These are phyloP conservation scores for Tragelaphus scriptus DNA, from an alignment of 2,113 vertebrate species.

Conservation along the genomic window DNA sequence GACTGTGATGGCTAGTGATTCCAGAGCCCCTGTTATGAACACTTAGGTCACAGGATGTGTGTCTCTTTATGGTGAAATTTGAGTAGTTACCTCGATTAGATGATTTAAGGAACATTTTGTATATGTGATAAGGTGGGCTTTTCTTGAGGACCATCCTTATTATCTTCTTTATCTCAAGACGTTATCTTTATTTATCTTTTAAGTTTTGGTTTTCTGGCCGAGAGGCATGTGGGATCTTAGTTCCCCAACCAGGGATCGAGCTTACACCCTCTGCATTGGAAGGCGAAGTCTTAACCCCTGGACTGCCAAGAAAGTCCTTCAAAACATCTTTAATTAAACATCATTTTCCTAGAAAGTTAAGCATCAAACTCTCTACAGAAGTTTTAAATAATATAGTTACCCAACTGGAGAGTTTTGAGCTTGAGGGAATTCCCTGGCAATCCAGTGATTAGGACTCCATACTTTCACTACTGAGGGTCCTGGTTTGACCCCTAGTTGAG, in stretches of 20 bases:
- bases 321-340: slow-evolving; percentile 26
- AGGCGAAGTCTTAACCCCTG: background rate
- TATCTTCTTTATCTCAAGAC: slow-evolving; percentile 36
- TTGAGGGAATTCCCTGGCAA: background rate
- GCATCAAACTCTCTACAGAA: slow-evolving; percentile 6
- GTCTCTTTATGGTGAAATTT: background rate
- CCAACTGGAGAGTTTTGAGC: slow-evolving; percentile 1
- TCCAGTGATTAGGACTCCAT: background rate
- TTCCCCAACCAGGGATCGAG: background rate
- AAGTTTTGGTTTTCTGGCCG: background rate
- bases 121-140: background rate
- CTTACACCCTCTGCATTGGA: background rate
- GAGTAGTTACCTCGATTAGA: background rate
- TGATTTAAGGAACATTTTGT: slow-evolving; percentile 5
- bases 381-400: background rate
- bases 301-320: background rate
- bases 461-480: background rate
- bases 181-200: background rate
- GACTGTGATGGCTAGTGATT: background rate
- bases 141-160: background rate
- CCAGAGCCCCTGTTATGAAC: slow-evolving; percentile 7
- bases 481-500: background rate
- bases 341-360: slow-evolving; percentile 20
- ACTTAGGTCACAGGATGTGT: background rate
- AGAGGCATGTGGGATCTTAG: background rate